Conservation (phyloP, 2,797 vertebrate genomes). For the Salarias fasciatus region DNA sequence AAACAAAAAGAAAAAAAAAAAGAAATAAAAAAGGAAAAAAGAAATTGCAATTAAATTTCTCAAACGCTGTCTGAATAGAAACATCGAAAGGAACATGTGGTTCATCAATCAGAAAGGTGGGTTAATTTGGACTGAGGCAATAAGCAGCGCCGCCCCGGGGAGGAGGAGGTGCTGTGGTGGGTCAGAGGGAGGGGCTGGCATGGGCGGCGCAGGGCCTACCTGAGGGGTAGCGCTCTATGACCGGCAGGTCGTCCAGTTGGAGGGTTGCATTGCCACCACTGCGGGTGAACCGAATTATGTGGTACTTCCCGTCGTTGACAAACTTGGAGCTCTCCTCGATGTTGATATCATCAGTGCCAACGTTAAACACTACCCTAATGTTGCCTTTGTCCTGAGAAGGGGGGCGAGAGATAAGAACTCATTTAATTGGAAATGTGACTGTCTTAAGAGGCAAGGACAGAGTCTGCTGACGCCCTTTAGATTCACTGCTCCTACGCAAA, state of each 20-base stretch:
- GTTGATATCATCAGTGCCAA: constrained; percentile 98
- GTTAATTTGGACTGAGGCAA: constrained; percentile 56
- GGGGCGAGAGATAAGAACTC: constrained; percentile 30
- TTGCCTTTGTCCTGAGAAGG: constrained; percentile 93
- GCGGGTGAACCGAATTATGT: constrained; percentile 97
- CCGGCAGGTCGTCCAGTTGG: constrained; percentile 97
- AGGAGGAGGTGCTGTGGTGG: constrained; percentile 46
- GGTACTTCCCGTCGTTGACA: constrained; percentile 99
- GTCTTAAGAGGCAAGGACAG: too few species aligned
- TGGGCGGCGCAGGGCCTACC: constrained; percentile 85
- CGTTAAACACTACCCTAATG: constrained; percentile 98
- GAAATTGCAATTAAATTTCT: constrained; percentile 57
- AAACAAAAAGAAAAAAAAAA: constrained; percentile 50
- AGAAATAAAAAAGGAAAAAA: constrained; percentile 29
- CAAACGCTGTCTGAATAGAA: constrained; percentile 55
- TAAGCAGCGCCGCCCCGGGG: constrained; percentile 49
- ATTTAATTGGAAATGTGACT: constrained; percentile 14
- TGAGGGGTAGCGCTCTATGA: constrained; percentile 98
- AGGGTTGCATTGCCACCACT: constrained; percentile 98
- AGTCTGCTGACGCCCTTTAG: too few species aligned
- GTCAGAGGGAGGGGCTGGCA: constrained; percentile 32
- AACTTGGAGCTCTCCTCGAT: constrained; percentile 98
- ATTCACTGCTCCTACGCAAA: too few species aligned
- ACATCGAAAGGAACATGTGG: constrained; percentile 65
- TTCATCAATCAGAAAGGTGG: constrained; percentile 55